phyloP scores from a whole-genome alignment of 2,888 invertebrate genomes.

The Cinara cedri region DNA sequence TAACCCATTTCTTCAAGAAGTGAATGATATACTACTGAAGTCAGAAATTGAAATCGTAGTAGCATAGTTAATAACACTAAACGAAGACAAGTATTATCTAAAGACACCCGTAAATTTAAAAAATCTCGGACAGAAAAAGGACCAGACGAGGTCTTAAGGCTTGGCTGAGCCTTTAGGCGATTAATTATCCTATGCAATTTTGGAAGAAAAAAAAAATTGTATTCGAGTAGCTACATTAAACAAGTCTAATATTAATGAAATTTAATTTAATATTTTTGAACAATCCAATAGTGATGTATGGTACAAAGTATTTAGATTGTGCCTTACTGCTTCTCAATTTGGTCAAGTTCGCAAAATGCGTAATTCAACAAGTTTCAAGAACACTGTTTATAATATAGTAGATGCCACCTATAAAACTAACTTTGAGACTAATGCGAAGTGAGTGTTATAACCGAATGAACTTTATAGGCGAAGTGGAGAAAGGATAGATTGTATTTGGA shows the following conservation, averaged over 20 bases:
- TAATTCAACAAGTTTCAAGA: background rate
- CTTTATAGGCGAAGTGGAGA: too few species aligned
- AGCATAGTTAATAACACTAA: too few species aligned
- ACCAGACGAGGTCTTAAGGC: background rate
- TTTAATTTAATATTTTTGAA: background rate
- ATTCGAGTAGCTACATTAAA: background rate
- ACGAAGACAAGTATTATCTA: too few species aligned
- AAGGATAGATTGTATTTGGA: too few species aligned
- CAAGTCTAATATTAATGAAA: background rate
- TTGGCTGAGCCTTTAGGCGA: slow-evolving; percentile 1
- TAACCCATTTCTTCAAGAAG: background rate
- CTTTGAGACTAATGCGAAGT: too few species aligned
- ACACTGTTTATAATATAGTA: slow-evolving; percentile 9
- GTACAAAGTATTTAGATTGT: background rate
- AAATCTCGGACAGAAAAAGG: background rate
- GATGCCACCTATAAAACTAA: too few species aligned
- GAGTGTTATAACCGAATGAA: too few species aligned
- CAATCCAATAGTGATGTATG: background rate
- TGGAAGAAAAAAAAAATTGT: slow-evolving; percentile 15
- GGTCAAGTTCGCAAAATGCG: slow-evolving; percentile 22
- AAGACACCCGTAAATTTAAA: too few species aligned
- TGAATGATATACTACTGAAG: too few species aligned
- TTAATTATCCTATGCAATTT: background rate
- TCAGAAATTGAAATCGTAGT: too few species aligned
- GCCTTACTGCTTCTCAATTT: slow-evolving; percentile 13